These are phyloP conservation scores for Nerophis lumbriciformis DNA, from an alignment of 2,113 vertebrate genomes.

Conservation along the genomic window DNA sequence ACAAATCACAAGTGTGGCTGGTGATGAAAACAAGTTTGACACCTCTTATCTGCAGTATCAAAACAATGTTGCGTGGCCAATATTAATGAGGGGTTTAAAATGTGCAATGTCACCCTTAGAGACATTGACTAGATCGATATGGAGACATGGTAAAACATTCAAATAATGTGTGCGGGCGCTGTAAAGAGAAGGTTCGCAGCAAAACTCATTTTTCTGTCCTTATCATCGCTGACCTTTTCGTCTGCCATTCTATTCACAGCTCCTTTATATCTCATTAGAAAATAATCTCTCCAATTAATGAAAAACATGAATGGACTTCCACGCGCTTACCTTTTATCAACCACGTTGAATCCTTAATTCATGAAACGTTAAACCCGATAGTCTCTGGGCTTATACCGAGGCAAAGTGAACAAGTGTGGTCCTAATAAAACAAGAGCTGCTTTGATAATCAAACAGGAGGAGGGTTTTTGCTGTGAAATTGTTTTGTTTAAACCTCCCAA, in stretches of 20 bases:
- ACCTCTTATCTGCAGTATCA: background rate
- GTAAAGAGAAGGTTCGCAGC: background rate
- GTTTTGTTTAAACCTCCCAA: constrained; percentile 44
- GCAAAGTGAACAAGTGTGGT: constrained; percentile 37
- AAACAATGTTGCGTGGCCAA: background rate
- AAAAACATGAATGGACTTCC: constrained; percentile 1
- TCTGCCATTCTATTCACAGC: background rate
- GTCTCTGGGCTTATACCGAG: constrained; percentile 15
- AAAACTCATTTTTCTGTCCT: constrained; percentile 3
- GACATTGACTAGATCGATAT: constrained; percentile 4
- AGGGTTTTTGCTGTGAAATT: constrained; percentile 24
- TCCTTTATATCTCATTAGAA: constrained; percentile 2
- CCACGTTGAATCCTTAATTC: constrained; percentile 37
- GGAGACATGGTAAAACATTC: constrained; percentile 1
- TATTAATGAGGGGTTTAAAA: background rate
- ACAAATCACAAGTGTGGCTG: too few species aligned
- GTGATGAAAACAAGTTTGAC: too few species aligned
- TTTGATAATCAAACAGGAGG: constrained; percentile 43
- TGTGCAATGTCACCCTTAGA: constrained; percentile 7
- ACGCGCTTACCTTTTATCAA: constrained; percentile 32
- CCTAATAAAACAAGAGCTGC: constrained; percentile 17
- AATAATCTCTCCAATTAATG: constrained; percentile 15
- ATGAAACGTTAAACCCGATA: constrained; percentile 24
- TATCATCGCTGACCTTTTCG: constrained; percentile 10
- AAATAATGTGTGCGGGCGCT: background rate